phyloP scores from a whole-genome alignment of 2,113 vertebrate species.

The Megatriorchis doriae region DNA sequence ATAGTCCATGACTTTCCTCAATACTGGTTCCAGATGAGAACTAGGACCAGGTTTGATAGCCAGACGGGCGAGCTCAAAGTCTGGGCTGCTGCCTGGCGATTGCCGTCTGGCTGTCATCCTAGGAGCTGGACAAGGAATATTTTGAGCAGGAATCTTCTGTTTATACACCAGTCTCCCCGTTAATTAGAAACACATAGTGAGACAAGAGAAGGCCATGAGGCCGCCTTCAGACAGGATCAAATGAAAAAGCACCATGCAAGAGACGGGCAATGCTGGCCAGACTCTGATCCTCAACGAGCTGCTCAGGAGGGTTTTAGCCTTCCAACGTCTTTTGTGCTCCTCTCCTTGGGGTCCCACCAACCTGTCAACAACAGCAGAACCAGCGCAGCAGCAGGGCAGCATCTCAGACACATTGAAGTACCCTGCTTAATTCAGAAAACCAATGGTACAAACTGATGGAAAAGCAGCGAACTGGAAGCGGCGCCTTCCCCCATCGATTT shows the following conservation, averaged over 20 bases:
- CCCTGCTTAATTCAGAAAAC: constrained; percentile 22
- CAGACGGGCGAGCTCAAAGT: constrained; percentile 28
- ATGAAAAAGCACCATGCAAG: constrained; percentile 7
- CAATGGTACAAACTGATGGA: background rate
- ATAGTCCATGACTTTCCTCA: constrained; percentile 14
- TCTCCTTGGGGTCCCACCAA: background rate
- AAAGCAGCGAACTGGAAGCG: constrained; percentile 15
- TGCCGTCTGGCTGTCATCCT: constrained; percentile 31
- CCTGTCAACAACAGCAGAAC: background rate
- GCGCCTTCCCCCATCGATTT: background rate
- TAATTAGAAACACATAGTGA: constrained; percentile 62
- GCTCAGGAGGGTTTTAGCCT: background rate
- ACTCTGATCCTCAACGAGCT: background rate
- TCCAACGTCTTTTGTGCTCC: background rate
- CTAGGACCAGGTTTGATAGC: constrained; percentile 22
- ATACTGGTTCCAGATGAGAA: constrained; percentile 37
- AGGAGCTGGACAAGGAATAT: constrained; percentile 30
- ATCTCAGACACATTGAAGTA: background rate
- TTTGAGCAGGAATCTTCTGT: constrained; percentile 50
- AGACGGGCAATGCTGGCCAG: background rate
- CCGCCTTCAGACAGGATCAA: background rate
- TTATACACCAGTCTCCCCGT: constrained; percentile 26
- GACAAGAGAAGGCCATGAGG: background rate
- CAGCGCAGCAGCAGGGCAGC: background rate
- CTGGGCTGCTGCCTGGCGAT: constrained; percentile 13